These are phyloP conservation scores for Narcine bancroftii DNA, from an alignment of 2,113 vertebrate species.

Conservation along the genomic window DNA sequence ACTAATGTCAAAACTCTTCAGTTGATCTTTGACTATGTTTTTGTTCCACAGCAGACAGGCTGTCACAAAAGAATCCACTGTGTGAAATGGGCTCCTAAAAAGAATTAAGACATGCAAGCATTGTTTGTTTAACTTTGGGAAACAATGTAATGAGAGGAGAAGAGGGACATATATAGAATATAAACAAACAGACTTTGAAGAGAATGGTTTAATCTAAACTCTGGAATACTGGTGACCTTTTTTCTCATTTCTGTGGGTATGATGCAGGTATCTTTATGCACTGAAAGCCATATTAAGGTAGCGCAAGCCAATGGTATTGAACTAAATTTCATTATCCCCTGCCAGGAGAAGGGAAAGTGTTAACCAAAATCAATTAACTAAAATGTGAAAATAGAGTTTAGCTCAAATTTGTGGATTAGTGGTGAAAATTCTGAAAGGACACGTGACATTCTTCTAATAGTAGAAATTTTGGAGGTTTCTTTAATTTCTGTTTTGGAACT, in stretches of 20 bases:
- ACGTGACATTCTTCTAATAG: not conserved
- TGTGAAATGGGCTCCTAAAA: slow-evolving; percentile 60
- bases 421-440: not conserved
- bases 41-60: slow-evolving; percentile 47
- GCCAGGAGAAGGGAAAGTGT: not conserved
- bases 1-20: slow-evolving; percentile 55
- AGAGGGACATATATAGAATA: slow-evolving; percentile 29
- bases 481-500: too few relatives aligned
- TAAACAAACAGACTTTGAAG: slow-evolving; percentile 20
- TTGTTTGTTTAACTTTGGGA: slow-evolving; percentile 48
- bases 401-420: not conserved
- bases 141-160: slow-evolving; percentile 23
- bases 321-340: not conserved
- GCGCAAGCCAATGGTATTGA: not conserved
- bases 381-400: not conserved
- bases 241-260: not conserved
- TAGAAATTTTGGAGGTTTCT: too few relatives aligned
- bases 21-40: slow-evolving; percentile 46
- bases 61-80: slow-evolving; percentile 60
- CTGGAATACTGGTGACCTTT: not conserved
- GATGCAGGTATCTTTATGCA: not conserved
- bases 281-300: not conserved
- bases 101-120: slow-evolving; percentile 56
- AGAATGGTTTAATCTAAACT: slow-evolving; percentile 22
- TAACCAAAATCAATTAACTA: not conserved